Percentiles rank a stretch among this genome's conserved stretches.
phyloP scores from a whole-genome alignment of 2,888 invertebrate species.

The Nomada ferruginata region DNA sequence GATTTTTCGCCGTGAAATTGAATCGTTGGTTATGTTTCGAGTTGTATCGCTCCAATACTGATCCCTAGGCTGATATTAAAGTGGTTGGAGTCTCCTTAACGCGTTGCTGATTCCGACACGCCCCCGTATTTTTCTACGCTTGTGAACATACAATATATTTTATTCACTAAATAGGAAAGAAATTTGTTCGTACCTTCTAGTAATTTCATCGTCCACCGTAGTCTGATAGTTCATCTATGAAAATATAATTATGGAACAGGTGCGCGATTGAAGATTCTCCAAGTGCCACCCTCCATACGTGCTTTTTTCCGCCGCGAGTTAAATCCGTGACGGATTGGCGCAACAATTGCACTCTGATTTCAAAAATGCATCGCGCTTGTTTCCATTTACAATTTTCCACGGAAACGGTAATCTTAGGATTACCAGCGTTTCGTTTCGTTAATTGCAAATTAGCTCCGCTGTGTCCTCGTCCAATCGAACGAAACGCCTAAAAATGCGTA shows the following conservation, averaged over 20 bases:
- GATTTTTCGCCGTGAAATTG: slow-evolving; percentile 40
- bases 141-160: background rate
- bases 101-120: background rate
- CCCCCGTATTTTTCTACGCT: background rate
- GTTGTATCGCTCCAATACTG: background rate
- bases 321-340: background rate
- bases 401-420: background rate
- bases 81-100: background rate
- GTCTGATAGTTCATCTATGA: too few relatives aligned
- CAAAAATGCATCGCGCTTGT: background rate
- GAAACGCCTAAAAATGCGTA: slow-evolving; percentile 24
- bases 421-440: background rate
- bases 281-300: background rate
- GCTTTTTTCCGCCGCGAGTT: background rate
- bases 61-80: slow-evolving; percentile 6
- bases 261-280: background rate
- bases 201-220: too few relatives aligned
- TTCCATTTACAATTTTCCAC: background rate
- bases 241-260: too few relatives aligned
- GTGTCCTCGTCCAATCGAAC: slow-evolving; percentile 13
- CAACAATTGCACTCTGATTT: slow-evolving; percentile 8
- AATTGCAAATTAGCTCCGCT: slow-evolving; percentile 9
- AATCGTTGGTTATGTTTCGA: slow-evolving; percentile 23
- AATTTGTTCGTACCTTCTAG: too few relatives aligned
- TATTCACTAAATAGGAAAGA: background rate